Base-by-base conservation (phyloP, 2,797 vertebrate genomes). In the Sebastes oblongus region DNA sequence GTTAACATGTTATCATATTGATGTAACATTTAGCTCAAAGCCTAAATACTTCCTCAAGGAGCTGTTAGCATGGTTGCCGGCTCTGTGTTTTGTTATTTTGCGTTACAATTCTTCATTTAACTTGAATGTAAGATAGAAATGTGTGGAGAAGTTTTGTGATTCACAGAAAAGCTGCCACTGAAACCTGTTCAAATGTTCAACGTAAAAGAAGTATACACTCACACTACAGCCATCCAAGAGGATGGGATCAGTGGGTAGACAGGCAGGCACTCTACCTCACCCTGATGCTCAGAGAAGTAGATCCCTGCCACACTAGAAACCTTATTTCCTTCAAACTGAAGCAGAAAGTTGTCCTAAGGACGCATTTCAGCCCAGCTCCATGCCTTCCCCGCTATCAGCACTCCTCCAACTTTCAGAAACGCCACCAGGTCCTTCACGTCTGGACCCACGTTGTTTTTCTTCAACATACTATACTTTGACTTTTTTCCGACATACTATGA, bases 341-440 rank as follows among this genome's bases (percentile, higher is more conserved):
- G 86, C 6, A 81, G 69, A 0, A 59, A 39, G 66, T 93, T 93
- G 34, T 91, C 60, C 25, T 89, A 85, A 0, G 90, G 93, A 76
- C 94, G 62, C 1, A 22, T 0, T 8, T 59, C 2, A 72, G 96
- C 92, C 97, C 97, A 98, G 81, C 78, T 82, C 96, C 96, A 98
- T 1, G 97, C 96, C 75, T 99, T 96, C 2, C 97, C 97, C 1
- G 91, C 97, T 5, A 97, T 82, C 11, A 98, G 92, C 7, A 98
- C 92, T 5, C 97, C 97, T 0, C 97, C 97, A 54, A 77, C 68
- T 90, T 96, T 97, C 67, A 97, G 32, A 62, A 96, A 97, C 0
- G 77, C 88, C 72, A 96, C 24, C 24, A 24, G 24, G 24, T 24
- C 24, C 24, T 24, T 24, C 24, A 24, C 24, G 24, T 24, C 24